Evolutionary conservation across 2,113 vertebrate genomes (phyloP), one percentile per base, ranked within the genome.

Genomic region (Crotophaga sulcirostris): DNA sequence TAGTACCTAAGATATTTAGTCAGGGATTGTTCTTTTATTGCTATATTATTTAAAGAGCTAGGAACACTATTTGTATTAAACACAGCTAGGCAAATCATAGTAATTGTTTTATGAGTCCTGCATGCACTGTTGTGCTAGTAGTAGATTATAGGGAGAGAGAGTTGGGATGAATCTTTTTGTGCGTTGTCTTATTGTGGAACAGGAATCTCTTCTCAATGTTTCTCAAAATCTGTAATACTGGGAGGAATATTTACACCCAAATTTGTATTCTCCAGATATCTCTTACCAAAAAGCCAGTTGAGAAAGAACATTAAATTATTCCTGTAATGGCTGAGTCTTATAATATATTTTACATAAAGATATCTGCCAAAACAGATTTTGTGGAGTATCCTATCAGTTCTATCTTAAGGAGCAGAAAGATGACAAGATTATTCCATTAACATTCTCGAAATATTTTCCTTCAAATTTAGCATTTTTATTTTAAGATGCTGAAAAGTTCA

Each of bases 301-400:
- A 64, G 76, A 66, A 84, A 91, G 9, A 73, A 52, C 33, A 62
- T 26, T 72, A 68, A 72, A 73, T 74, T 77, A 78, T 84, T 87
- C 14, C 58, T 62, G 8, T 74, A 68, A 26, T 56, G n/a, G 6
- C 33, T 44, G 21, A 84, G 6, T 73, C 18, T 79, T 73, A 26
- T 24, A 62, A 51, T 74, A 13, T 47, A 29, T 89, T 94, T 95
- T 80, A 54, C 11, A 42, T 52, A 29, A 80, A 79, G 19, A 3
- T 63, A n/a, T 68, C 64, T 95, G 31, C 29, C 16, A 47, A 87
- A 88, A 54, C 25, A 52, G 67, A 85, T 94, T 93, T 92, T 92
- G 15, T 84, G 34, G 47, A 34, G 7, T 80, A 55, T 87, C 28
- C 17, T 92, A 70, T 51, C 51, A 45, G 38, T 78, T 94, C 23